Evolutionary conservation across 2,888 invertebrate genomes (phyloP).

Genomic region (Philereme vetulata): DNA sequence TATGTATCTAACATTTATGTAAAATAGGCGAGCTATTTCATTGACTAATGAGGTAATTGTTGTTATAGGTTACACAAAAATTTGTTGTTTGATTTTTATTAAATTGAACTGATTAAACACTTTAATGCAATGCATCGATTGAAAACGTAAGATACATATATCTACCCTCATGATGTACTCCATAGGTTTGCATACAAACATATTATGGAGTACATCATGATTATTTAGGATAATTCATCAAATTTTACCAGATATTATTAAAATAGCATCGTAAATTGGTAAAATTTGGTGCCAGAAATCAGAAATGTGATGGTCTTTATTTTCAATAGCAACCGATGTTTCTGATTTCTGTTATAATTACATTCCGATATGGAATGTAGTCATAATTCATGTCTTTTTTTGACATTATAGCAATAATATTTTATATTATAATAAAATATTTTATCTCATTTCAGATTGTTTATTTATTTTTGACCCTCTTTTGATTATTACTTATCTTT

Average conservation of each 20-base stretch:
- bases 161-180: constrained; percentile 69
- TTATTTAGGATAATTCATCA: constrained; percentile 58
- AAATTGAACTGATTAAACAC: constrained; percentile 79
- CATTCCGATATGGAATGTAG: constrained; percentile 71
- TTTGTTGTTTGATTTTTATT: constrained; percentile 80
- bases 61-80: constrained; percentile 65
- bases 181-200: constrained; percentile 49
- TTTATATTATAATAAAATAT: constrained; percentile 43
- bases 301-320: constrained; percentile 48
- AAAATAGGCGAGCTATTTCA: constrained; percentile 67
- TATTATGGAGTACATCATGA: constrained; percentile 56
- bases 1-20: constrained; percentile 42
- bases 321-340: constrained; percentile 46
- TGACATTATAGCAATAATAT: constrained; percentile 70
- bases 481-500: constrained; percentile 68
- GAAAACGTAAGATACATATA: constrained; percentile 81
- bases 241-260: constrained; percentile 51
- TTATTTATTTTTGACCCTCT: constrained; percentile 63
- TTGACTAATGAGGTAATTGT: constrained; percentile 63
- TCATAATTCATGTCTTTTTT: constrained; percentile 70
- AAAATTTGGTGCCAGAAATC: constrained; percentile 59
- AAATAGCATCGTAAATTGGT: constrained; percentile 45
- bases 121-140: constrained; percentile 81
- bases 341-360: constrained; percentile 52
- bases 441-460: constrained; percentile 47